phyloP scores from a whole-genome alignment of 1,140 invertebrate genomes.

The Drosophila mauritiana region DNA sequence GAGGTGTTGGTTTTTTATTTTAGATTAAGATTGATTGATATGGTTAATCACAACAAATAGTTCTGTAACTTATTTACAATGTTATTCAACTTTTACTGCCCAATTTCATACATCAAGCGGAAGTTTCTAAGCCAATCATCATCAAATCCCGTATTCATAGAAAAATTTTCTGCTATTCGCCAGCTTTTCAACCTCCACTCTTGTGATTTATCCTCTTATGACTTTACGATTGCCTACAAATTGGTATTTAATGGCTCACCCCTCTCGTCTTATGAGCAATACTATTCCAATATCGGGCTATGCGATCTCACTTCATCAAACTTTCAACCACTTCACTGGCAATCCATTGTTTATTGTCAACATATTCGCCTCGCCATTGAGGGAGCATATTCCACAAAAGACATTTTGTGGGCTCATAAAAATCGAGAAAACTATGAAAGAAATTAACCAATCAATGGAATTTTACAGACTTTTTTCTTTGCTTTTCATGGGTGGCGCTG shows the following conservation, averaged over 20 bases:
- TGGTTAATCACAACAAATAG: too few species aligned
- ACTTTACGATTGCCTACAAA: slow-evolving; percentile 62
- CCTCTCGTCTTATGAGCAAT: slow-evolving; percentile 13
- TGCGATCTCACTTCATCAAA: slow-evolving; percentile 76
- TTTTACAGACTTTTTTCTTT: slow-evolving; percentile 24
- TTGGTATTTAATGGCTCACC: slow-evolving; percentile 61
- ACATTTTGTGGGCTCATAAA: slow-evolving; percentile 51
- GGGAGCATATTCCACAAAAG: slow-evolving; percentile 35
- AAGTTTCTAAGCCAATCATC: slow-evolving; percentile 37
- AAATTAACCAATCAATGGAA: slow-evolving; percentile 74
- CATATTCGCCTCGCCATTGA: slow-evolving; percentile 36
- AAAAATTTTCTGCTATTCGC: slow-evolving; percentile 41
- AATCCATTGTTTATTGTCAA: slow-evolving; percentile 69
- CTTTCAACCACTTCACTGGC: slow-evolving; percentile 63
- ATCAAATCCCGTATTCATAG: slow-evolving; percentile 33
- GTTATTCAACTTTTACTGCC: slow-evolving; percentile 4
- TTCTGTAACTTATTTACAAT: too few species aligned
- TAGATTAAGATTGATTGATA: neutral
- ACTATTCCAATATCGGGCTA: slow-evolving; percentile 36
- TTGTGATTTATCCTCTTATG: slow-evolving; percentile 42
- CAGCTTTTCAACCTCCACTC: neutral
- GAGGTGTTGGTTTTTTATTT: neutral
- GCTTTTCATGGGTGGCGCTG: slow-evolving; percentile 62
- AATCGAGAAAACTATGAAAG: slow-evolving; percentile 60
- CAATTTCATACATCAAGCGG: neutral